Conservation (phyloP, 2,797 vertebrate genomes). For the Graptemys geographica region DNA sequence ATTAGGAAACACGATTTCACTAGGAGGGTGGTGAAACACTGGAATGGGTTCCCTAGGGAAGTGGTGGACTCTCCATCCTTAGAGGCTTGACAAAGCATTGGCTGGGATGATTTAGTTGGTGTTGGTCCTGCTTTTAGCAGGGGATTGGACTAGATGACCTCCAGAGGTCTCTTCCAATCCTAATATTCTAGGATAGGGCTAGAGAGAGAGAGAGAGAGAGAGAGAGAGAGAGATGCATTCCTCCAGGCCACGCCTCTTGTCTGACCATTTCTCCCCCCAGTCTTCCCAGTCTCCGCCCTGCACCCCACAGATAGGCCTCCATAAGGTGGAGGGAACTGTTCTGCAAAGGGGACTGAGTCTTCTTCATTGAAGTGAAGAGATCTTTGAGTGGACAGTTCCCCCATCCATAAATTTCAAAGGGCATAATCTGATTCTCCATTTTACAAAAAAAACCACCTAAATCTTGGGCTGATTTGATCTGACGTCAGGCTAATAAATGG, state of each 20-base stretch:
- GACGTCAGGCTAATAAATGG: not conserved
- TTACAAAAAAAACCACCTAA: not conserved
- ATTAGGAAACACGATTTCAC: too few species aligned
- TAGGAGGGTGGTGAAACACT: too few species aligned
- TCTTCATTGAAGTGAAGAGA: not conserved
- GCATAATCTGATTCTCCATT: not conserved
- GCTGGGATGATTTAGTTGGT: too few species aligned
- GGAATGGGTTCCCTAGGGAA: too few species aligned
- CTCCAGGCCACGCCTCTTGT: not conserved
- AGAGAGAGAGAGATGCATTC: not conserved
- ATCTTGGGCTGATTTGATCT: not conserved
- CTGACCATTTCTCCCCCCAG: not conserved
- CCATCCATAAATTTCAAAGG: not conserved
- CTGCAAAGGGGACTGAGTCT: not conserved
- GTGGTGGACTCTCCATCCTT: too few species aligned
- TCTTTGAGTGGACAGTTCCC: not conserved
- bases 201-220: not conserved
- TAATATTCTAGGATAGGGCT: not conserved
- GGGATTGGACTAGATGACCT: too few species aligned
- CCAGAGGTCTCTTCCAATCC: too few species aligned
- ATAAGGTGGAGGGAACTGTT: not conserved
- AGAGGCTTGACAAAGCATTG: too few species aligned
- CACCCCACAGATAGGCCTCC: not conserved
- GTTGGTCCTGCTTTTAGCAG: too few species aligned
- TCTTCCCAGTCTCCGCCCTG: accelerated